Evolutionary conservation across 2,113 vertebrate genomes (phyloP).

Genomic region (Perca fluviatilis): DNA sequence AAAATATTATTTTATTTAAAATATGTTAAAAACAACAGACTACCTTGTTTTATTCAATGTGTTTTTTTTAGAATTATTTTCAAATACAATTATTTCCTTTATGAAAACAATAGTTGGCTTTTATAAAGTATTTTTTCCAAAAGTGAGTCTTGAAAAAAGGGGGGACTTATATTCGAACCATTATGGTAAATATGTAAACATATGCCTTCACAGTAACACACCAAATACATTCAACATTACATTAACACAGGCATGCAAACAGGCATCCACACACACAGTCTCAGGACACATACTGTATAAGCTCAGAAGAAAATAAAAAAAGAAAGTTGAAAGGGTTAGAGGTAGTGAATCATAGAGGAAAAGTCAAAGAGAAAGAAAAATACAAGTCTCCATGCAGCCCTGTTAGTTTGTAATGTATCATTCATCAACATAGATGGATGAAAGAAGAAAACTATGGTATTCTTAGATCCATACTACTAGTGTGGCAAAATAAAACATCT

Average conservation of each 20-base stretch:
- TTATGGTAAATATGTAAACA: no score
- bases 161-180: no score
- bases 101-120: no score
- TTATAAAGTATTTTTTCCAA: no score
- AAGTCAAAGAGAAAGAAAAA: neutral
- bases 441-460: neutral
- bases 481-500: neutral
- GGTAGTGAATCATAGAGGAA: neutral
- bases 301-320: constrained; percentile 4
- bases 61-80: no score
- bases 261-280: neutral
- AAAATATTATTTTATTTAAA: no score
- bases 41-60: no score
- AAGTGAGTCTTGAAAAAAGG: no score
- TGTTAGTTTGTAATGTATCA: constrained; percentile 2
- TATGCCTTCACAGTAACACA: no score
- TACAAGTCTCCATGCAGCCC: neutral
- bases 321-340: neutral
- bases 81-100: no score
- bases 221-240: neutral
- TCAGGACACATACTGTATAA: constrained; percentile 8
- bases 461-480: neutral
- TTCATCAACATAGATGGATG: neutral
- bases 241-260: neutral
- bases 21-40: no score